Evolutionary conservation across 2,797 vertebrate species (phyloP).

Genomic region (Artibeus jamaicensis): DNA sequence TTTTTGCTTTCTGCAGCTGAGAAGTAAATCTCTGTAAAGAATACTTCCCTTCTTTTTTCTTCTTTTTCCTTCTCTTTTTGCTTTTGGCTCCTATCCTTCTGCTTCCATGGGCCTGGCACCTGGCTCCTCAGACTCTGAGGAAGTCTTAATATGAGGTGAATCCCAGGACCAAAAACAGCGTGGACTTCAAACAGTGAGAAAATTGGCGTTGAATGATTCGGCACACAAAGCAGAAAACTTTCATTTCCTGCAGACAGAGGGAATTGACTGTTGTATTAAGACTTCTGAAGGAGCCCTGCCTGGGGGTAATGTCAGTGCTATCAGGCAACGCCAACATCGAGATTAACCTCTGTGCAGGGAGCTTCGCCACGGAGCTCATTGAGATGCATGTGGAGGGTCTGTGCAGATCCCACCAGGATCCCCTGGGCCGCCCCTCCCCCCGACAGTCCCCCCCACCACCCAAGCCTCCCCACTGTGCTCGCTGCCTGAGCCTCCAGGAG

Average conservation of each 20-base stretch:
- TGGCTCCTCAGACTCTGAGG: slow-evolving; percentile 66
- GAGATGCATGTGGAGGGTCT: slow-evolving; percentile 84
- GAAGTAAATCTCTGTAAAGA: not conserved
- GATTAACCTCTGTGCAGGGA: slow-evolving; percentile 92
- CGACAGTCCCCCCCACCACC: not conserved
- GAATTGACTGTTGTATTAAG: slow-evolving; percentile 89
- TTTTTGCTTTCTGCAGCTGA: slow-evolving; percentile 23
- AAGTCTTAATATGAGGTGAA: slow-evolving; percentile 83
- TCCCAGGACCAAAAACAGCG: slow-evolving; percentile 82
- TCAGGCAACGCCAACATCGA: slow-evolving; percentile 92
- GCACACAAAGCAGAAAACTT: slow-evolving; percentile 85
- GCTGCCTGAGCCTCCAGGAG: not conserved
- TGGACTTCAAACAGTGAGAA: slow-evolving; percentile 85
- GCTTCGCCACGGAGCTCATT: slow-evolving; percentile 88
- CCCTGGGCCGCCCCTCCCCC: slow-evolving; percentile 64
- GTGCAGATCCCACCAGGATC: slow-evolving; percentile 76
- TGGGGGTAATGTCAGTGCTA: slow-evolving; percentile 87
- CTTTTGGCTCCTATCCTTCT: not conserved
- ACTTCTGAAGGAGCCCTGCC: slow-evolving; percentile 87
- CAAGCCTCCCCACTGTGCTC: not conserved
- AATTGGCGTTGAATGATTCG: slow-evolving; percentile 83
- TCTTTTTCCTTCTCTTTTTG: not conserved
- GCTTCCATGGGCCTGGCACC: slow-evolving; percentile 64
- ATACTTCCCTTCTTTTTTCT: slow-evolving; percentile 6
- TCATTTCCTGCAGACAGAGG: slow-evolving; percentile 85